Evolutionary conservation across 1,140 invertebrate species (phyloP), one percentile per base, ranked within the genome.

Genomic region (Magallana gigas): DNA sequence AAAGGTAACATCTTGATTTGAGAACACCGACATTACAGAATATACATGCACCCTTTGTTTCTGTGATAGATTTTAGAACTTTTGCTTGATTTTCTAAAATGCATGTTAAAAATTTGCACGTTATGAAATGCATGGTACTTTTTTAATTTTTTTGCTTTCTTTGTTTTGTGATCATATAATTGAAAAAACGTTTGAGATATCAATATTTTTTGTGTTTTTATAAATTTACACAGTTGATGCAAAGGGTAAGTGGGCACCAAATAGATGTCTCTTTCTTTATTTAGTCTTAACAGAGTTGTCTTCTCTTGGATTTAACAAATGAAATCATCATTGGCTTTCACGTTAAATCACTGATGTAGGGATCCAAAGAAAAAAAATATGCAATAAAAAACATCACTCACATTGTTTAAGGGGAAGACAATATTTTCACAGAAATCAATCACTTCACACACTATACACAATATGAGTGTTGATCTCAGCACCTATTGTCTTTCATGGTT

Each of bases 1-100:
- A 80, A 90, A 91, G 91, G 93, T 93, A 56, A 85, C 85, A 59
- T 5, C 58, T 8, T 9, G n/a, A 82, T 9, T 1, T 29, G 7
- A 9, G 6, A 83, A 16, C 48, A 8, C 5, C 57, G 64, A 84
- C 14, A 48, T 14, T 16, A 62, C 18, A 60, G 18, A 87, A 18
- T 29, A 23, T 12, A 18, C 12, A 76, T 76, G 68, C 68, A 76
- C 68, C 68, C 68, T 76, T 23, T 76, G 68, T 11, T 76, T 76
- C 68, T 23, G 8, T 76, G 23, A 29, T 76, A 29, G 68, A 48
- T 68, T 16, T 23, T 68, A 5, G 64, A 76, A 7, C 64, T 23
- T 9, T 11, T 48, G 36, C 36, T 48, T 48, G 36, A 48, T 48
- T 48, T 48, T 48, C 36, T 48, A 4, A 48, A 48, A 48, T 5